Percentiles rank a stretch among this genome's conserved stretches.
Conservation (phyloP, 2,888 invertebrate species). For the Drosophila kuntzei region DNA sequence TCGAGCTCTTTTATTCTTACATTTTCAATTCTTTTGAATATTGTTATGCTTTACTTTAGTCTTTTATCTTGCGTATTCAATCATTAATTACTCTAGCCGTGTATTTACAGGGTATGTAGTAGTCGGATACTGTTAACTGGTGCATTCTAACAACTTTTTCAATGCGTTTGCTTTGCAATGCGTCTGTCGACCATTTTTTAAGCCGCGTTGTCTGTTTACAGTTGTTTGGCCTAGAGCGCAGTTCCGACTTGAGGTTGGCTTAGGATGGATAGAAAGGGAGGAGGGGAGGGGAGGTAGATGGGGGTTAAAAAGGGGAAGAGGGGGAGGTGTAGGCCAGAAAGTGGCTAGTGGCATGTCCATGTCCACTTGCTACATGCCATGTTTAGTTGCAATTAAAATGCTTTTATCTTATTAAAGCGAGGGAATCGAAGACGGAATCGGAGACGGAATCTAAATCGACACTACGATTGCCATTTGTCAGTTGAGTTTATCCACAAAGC, state of each 20-base stretch:
- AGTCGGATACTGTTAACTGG: not conserved
- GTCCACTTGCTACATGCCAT: constrained; percentile 68
- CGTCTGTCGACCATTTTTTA: constrained; percentile 30
- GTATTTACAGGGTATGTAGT: not conserved
- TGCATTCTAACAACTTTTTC: constrained; percentile 15
- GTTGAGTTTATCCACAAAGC: constrained; percentile 29
- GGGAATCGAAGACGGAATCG: constrained; percentile 41
- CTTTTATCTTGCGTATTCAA: not conserved
- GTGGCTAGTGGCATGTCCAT: constrained; percentile 43
- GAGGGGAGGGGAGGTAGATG: not conserved
- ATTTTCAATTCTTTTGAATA: not conserved
- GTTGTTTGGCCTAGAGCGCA: constrained; percentile 70
- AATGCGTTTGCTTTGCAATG: constrained; percentile 9
- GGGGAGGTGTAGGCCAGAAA: constrained; percentile 11
- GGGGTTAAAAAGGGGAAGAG: constrained; percentile 8
- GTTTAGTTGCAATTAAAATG: constrained; percentile 81
- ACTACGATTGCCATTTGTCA: constrained; percentile 62
- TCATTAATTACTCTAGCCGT: not conserved
- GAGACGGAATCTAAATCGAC: constrained; percentile 18
- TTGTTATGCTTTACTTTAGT: not conserved
- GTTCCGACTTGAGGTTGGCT: constrained; percentile 13
- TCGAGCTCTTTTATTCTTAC: not conserved
- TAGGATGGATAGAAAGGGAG: not conserved
- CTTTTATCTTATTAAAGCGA: constrained; percentile 78
- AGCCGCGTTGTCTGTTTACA: constrained; percentile 60